Base-by-base conservation (phyloP, 2,888 invertebrate species). In the Lucinisca nassula region DNA sequence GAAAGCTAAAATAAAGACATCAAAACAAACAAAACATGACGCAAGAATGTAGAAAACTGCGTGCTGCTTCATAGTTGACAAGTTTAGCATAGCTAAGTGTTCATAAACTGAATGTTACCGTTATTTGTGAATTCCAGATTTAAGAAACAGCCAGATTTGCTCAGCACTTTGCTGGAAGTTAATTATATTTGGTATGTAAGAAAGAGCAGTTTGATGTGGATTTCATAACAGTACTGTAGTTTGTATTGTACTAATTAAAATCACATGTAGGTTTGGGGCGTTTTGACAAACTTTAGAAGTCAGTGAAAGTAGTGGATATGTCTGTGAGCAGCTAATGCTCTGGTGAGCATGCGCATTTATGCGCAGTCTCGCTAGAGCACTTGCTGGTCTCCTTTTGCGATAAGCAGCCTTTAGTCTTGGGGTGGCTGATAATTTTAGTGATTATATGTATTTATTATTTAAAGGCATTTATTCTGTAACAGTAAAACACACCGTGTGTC, bases 1-100 rank as follows among this genome's bases (percentile, higher is more conserved):
- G 67, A 32, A 67, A 67, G 67, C 4, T 10, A 17, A 67, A 67
- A 90, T 90, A 85, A 85, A 90, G 89, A 77, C 87, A 90, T 90
- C 89, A 90, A 78, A 80, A 70, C 76, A 80, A 79, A 55, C 79
- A 90, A 90, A 87, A 85, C 87, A 87, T 83, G 81, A 79, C 83
- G 82, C 78, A 87, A 90, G 85, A 87, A 90, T 90, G 87, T 75
- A 32, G 61, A 79, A 83, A 83, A 83, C 87, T 75, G 89, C 80
- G 82, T 90, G 55, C 79, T 85, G 87, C 82, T 85, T 87, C 89
- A 90, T 90, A 87, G 85, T 90, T 90, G 74, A 37, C 89, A 85
- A 87, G 85, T 87, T 81, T 90, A 30, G 80, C 89, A 90, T 90
- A 85, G 30, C 67, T 67, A 67, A 67, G 30, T 35, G 67, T 67